Conservation (phyloP, 1,140 invertebrate species). For the Ephestia elutella region DNA sequence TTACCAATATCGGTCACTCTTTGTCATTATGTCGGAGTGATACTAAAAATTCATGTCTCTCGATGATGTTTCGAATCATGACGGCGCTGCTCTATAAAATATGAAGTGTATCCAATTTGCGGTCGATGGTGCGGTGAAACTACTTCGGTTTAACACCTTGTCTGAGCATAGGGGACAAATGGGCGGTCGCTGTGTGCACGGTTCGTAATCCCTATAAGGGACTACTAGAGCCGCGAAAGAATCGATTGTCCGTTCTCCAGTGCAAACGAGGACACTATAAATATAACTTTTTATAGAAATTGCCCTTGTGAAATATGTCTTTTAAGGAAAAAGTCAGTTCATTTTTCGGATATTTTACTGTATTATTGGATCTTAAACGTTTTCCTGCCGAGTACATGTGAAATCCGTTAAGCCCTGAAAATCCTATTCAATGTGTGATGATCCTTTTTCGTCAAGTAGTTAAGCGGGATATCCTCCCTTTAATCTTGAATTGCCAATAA, state of each 20-base stretch:
- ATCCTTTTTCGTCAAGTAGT: conserved; percentile 50
- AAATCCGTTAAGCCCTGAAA: conserved; percentile 59
- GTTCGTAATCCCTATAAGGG: conserved; percentile 52
- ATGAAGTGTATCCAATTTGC: conserved; percentile 35
- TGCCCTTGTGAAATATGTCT: background rate
- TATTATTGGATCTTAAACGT: conserved; percentile 17
- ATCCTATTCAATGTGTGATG: conserved; percentile 53
- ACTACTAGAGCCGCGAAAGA: conserved; percentile 29
- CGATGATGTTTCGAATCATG: background rate
- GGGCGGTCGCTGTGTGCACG: conserved; percentile 41
- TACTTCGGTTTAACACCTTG: conserved; percentile 55
- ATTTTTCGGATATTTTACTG: background rate
- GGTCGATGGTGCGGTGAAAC: conserved; percentile 27
- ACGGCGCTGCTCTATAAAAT: conserved; percentile 33
- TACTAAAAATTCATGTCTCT: background rate
- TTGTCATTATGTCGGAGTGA: background rate
- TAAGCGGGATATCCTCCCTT: conserved; percentile 38
- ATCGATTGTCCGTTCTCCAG: conserved; percentile 17
- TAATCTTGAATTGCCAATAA: conserved; percentile 37
- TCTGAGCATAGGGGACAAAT: conserved; percentile 55
- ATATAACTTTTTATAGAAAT: conserved; percentile 1
- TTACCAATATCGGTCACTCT: conserved; percentile 24
- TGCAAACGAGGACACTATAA: conserved; percentile 3
- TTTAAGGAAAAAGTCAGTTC: background rate
- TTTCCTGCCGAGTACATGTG: conserved; percentile 40